Evolutionary conservation across 2,113 vertebrate species (phyloP), one percentile per base, ranked within the genome.

Genomic region (Callocephalon fimbriatum): DNA sequence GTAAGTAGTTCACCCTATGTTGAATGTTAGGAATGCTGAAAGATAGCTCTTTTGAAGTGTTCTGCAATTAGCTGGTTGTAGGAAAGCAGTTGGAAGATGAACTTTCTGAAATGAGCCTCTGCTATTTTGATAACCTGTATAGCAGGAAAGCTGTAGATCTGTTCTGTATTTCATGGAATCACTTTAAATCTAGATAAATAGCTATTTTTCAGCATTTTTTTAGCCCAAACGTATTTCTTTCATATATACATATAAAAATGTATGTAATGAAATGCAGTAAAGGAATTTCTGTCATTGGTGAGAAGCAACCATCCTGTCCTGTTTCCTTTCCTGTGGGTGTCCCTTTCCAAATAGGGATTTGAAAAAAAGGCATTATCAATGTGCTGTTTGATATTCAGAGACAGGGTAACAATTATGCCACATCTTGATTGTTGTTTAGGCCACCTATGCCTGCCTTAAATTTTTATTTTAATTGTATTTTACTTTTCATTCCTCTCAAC

Each of bases 1-100:
- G 99, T 99, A 97, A 92, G 98, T 98, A 86, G 66, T 32, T 80
- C 27, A 21, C 22, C 50, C 82, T 2, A 40, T 56, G 29, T 9
- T 25, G 18, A 37, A 25, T 72, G 29, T 40, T 78, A 14, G 42
- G 23, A 90, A 51, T 51, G 22, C 54, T 92, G 47, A 67, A 74
- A 51, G 15, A 38, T 32, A 54, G 5, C 29, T 68, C 8, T 59
- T 85, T n/a, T 37, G 13, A 62, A 63, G 29, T 35, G 27, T 63
- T 86, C 67, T 77, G 35, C 16, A 77, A 59, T 51, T 4, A 61
- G 8, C 4, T 63, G 13, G 6, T 48, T 73, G 27, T 29, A 35
- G 37, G 53, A 73, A 50, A 83, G 50, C 35, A 71, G n/a, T 14
- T 79, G 25, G 26, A 83, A 53, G 5, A 35, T 21, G 32, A 65